Conservation (phyloP, 2,797 vertebrate genomes). For the Streptopelia turtur region DNA sequence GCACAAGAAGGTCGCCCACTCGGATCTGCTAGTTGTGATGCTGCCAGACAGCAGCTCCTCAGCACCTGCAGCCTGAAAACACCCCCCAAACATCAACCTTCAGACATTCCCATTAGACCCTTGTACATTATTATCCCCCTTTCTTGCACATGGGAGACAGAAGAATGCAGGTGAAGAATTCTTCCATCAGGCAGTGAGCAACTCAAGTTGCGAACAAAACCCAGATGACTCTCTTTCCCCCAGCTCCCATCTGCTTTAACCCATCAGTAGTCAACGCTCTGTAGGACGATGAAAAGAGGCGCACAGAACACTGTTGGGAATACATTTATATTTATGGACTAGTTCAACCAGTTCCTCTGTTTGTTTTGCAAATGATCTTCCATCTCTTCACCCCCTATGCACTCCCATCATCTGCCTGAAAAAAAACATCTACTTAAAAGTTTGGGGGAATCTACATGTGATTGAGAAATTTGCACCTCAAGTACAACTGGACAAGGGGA, state of each 20-base stretch:
- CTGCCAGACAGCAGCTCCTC: background rate
- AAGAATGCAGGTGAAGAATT: background rate
- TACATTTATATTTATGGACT: background rate
- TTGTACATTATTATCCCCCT: background rate
- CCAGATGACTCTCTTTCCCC: background rate
- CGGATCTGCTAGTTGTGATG: background rate
- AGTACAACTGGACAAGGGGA: background rate
- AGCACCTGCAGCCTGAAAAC: background rate
- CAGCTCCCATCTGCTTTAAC: background rate
- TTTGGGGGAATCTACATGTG: background rate
- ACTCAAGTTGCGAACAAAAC: background rate
- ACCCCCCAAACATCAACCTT: background rate
- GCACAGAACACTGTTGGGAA: background rate
- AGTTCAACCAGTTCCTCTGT: background rate
- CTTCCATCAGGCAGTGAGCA: background rate
- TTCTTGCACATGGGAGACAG: background rate
- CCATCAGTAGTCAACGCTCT: background rate
- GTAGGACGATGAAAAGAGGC: background rate
- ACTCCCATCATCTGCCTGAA: background rate
- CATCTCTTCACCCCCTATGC: background rate
- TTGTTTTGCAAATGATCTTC: conserved; percentile 16
- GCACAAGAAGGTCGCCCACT: background rate
- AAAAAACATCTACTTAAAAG: background rate
- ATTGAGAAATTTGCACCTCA: background rate
- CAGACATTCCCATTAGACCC: background rate